Base-by-base conservation (phyloP, 2,888 invertebrate species). In the Sarcophaga subvicina region DNA sequence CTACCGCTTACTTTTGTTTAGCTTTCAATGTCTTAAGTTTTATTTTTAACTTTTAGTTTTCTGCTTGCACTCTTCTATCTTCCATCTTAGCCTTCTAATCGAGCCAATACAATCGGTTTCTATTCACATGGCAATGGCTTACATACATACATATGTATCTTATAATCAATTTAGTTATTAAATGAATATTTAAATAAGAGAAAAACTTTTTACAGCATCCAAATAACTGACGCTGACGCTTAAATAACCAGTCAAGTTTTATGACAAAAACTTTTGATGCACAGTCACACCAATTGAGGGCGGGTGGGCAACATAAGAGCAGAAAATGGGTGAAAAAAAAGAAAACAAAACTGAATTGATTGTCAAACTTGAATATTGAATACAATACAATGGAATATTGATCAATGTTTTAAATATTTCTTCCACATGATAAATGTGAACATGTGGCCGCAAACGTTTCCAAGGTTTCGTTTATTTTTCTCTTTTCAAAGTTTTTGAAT, bases 151-250 rank as follows among this genome's bases (percentile, higher is more conserved):
- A 27, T 27, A 27, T 4, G 4, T 37, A 37, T 14, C 54, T 54
- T 14, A 54, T 14, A 54, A 54, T 54, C 3, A 54, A 54, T 54
- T 54, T 54, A 14, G 2, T 54, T 54, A 14, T 54, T 54, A 54
- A 54, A 17, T 54, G 2, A 54, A 12, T 54, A 54, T 14, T 54
- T 54, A 17, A 71, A 59, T 25, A 27, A 71, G 11, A 11, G 5
- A 54, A 67, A 72, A 75, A 45, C 17, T 60, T 72, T 64, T 49
- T 37, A n/a, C 62, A 81, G 75, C 62, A 63, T 81, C 62, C 10
- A 25, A 81, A 49, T 27, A 75, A 75, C 62, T 75, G 37, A 59
- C 63, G 54, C 69, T 75, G 37, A 47, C 63, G 62, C 67, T 75
- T 75, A 49, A 73, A 75, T 63, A 69, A 69, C n/a, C n/a, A 69